Evolutionary conservation across 2,797 vertebrate species (phyloP), one percentile per base, ranked within the genome.

Genomic region (Galagoides demidoff): DNA sequence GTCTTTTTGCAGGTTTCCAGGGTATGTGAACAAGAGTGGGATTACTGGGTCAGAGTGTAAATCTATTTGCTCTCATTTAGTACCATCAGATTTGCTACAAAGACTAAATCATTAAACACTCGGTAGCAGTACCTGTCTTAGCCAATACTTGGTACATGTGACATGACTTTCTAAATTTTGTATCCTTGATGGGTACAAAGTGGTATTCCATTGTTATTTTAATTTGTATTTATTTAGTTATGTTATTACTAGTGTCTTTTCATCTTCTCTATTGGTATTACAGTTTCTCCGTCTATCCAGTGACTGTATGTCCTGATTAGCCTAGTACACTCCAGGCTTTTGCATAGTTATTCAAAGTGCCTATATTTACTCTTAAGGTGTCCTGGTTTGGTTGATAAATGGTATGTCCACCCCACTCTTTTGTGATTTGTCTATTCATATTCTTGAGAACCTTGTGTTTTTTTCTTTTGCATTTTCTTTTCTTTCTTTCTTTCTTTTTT

Each of bases 211-310:
- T 37, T 81, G 16, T 78, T 59, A 85, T 55, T 86, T 64, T 91
- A 81, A 73, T 94, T 91, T 74, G 20, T 61, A 45, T 95, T 86
- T 81, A 19, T 81, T 71, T 76, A 83, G 66, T 93, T 93, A 12
- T 23, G 31, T 57, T 91, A 37, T 55, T 86, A 73, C 17, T 79
- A 55, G 22, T 17, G 49, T 37, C 70, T 95, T 37, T 82, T 94
- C 23, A 79, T 70, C 45, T 71, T 27, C 85, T 63, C 8, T 86
- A 34, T 85, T 78, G 39, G 4, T 73, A 64, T 66, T 79, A 85
- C 4, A 73, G 6, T 71, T 87, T 87, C 49, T 27, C 31, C 17
- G 59, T 49, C 63, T 84, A 31, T 37, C 39, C 7, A 49, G 23
- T 45, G 19, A 55, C 7, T 27, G 12, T 45, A 64, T 20, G 7